Percentiles rank a stretch among this genome's conserved stretches.
phyloP scores from a whole-genome alignment of 2,113 vertebrate genomes.

The Pithys albifrons region DNA sequence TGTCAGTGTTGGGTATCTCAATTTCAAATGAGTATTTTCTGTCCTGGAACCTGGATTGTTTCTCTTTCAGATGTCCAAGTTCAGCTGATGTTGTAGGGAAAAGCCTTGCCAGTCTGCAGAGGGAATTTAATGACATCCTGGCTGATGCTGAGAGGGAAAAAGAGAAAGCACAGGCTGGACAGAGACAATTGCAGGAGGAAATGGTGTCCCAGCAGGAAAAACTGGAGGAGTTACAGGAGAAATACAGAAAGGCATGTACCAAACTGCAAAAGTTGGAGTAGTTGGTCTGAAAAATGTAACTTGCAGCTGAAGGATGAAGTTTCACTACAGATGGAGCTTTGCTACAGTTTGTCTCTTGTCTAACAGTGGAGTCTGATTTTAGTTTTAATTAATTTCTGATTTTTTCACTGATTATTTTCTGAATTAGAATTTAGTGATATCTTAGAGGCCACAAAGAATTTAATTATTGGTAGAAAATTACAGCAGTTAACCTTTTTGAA shows the following conservation, averaged over 20 bases:
- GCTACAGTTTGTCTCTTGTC: not conserved
- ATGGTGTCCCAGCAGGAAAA: conserved; percentile 73
- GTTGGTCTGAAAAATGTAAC: not conserved
- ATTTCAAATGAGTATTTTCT: not conserved
- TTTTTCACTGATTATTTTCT: not conserved
- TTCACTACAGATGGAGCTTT: not conserved
- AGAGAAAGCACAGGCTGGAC: conserved; percentile 70
- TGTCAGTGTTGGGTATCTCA: not conserved
- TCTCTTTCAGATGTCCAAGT: conserved; percentile 61
- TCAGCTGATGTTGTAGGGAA: conserved; percentile 75
- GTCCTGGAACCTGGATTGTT: not conserved
- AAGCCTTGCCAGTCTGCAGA: conserved; percentile 77
- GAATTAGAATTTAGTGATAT: not conserved
- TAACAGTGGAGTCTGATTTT: not conserved
- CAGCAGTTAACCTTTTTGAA: not conserved
- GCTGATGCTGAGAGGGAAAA: conserved; percentile 71
- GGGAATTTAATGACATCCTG: conserved; percentile 72
- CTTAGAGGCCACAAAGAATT: not conserved
- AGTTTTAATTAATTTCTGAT: not conserved
- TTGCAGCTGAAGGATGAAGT: not conserved
- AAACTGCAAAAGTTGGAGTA: conserved; percentile 63
- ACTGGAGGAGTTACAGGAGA: conserved; percentile 72
- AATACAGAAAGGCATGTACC: conserved; percentile 72
- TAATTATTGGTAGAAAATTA: not conserved
- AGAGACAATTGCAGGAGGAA: conserved; percentile 75